Conservation (phyloP, 2,113 vertebrate species). For the Pimephales promelas region DNA sequence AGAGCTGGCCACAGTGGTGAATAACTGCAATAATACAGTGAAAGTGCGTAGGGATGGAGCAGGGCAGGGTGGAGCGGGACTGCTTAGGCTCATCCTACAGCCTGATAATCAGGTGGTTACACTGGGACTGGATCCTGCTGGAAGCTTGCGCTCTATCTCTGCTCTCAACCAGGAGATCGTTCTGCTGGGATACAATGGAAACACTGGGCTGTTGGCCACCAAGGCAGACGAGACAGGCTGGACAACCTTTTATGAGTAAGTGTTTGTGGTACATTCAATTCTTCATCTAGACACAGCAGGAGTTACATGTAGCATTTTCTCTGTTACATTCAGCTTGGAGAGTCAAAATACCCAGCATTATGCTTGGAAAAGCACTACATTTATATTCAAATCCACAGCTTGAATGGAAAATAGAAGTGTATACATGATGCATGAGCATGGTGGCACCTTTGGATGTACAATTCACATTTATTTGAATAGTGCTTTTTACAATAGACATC, state of each 20-base stretch:
- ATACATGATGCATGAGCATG: no score
- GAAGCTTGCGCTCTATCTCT: slow-evolving; percentile 90
- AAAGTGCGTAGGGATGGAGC: slow-evolving; percentile 88
- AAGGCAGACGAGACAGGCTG: slow-evolving; percentile 98
- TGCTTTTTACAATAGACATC: no score
- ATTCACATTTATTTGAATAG: no score
- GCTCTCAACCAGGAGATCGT: slow-evolving; percentile 89
- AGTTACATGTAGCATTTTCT: background rate
- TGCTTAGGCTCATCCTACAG: slow-evolving; percentile 89
- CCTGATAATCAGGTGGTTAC: slow-evolving; percentile 95
- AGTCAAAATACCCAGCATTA: background rate
- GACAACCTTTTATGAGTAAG: slow-evolving; percentile 99
- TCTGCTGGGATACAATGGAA: slow-evolving; percentile 93
- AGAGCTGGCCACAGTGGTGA: slow-evolving; percentile 84
- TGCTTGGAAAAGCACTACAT: background rate
- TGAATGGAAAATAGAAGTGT: no score
- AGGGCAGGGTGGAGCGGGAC: slow-evolving; percentile 78
- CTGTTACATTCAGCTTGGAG: background rate
- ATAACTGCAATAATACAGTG: slow-evolving; percentile 92
- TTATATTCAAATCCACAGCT: background rate
- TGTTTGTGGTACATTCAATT: background rate
- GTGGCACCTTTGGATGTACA: background rate
- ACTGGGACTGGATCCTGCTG: slow-evolving; percentile 85
- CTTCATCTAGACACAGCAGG: no score
- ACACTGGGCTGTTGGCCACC: slow-evolving; percentile 91